Evolutionary conservation across 2,888 invertebrate species (phyloP), one percentile per base, ranked within the genome.

Genomic region (Mimas tiliae): DNA sequence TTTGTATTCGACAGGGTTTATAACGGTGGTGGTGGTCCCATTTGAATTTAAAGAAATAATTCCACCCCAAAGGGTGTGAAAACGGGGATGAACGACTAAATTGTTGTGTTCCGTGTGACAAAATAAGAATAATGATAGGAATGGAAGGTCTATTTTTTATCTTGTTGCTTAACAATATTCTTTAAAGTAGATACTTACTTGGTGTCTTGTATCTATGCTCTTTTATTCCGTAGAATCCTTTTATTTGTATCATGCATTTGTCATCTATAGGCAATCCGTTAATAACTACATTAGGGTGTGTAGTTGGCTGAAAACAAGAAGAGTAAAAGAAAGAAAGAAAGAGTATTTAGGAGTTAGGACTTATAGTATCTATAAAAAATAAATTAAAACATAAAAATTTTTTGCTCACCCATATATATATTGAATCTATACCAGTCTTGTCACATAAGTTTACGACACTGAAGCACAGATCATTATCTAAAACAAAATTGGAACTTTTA

Each of bases 181-280:
- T 19, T 52, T 14, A 27, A 14, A 38, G 19, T 27, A 51, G 12
- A 50, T 66, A 76, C 83, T 74, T 65, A 87, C 87, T 33, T 55
- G 73, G 86, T 0, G 88, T 86, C 0, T 14, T 47, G 70, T 88
- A 90, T 0, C 47, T 3, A 9, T 75, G 47, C 0, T 45, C 42
- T 0, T 82, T 83, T 14, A 47, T 63, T 0, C 89, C 87, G 64
- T 83, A 74, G 19, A 73, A 48, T 3, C 89, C 87, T 0, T 14
- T 70, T n/a, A 91, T 72, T 12, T 33, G 21, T 6, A 87, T 65
- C 0, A 69, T 51, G 65, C 91, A 91, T 0, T 66, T 45, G 7
- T 80, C 82, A 1, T 80, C 70, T 0, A 79, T 52, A 0, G 73
- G 74, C n/a, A 90, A 69, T 0, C 68, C 67, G 0, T 69, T 12